Evolutionary conservation across 2,888 invertebrate genomes (phyloP).

Genomic region (Mesorhabditis sp.): DNA sequence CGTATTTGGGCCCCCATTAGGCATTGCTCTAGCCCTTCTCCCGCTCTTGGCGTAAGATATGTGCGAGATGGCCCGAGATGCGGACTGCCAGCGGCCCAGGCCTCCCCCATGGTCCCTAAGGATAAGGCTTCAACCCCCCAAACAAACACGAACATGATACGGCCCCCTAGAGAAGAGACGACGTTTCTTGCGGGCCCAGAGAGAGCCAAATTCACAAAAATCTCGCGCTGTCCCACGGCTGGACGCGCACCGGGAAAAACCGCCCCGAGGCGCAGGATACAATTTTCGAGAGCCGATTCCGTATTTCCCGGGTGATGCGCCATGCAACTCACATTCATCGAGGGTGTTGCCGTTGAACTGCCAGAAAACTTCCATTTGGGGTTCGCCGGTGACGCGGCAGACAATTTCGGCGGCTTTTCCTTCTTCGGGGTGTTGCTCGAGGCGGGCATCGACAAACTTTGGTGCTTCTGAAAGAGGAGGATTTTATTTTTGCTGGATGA

Average conservation of each 20-base stretch:
- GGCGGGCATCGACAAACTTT: slow-evolving; percentile 32
- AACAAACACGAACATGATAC: slow-evolving; percentile 6
- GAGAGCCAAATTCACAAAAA: not conserved
- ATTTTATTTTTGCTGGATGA: too few species aligned
- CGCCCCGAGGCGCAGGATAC: not conserved
- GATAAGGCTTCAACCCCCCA: not conserved
- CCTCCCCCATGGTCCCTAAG: not conserved
- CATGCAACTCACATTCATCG: slow-evolving; percentile 31
- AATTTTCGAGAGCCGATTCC: too few species aligned
- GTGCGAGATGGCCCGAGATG: not conserved
- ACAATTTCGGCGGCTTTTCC: slow-evolving; percentile 38
- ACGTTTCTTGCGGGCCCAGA: not conserved
- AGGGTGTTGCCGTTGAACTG: slow-evolving; percentile 40
- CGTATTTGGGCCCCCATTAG: too few species aligned
- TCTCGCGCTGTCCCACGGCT: not conserved
- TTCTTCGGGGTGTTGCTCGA: slow-evolving; percentile 44
- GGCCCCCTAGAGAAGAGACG: slow-evolving; percentile 5
- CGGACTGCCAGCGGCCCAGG: not conserved
- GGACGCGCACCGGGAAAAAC: not conserved
- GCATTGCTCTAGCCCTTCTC: too few species aligned
- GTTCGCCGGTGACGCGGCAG: slow-evolving; percentile 34
- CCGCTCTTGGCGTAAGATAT: too few species aligned
- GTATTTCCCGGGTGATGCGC: too few species aligned
- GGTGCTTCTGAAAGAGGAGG: slow-evolving; percentile 34
- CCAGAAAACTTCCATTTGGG: slow-evolving; percentile 41